phyloP scores from a whole-genome alignment of 2,113 vertebrate genomes.

The Emberiza fucata region DNA sequence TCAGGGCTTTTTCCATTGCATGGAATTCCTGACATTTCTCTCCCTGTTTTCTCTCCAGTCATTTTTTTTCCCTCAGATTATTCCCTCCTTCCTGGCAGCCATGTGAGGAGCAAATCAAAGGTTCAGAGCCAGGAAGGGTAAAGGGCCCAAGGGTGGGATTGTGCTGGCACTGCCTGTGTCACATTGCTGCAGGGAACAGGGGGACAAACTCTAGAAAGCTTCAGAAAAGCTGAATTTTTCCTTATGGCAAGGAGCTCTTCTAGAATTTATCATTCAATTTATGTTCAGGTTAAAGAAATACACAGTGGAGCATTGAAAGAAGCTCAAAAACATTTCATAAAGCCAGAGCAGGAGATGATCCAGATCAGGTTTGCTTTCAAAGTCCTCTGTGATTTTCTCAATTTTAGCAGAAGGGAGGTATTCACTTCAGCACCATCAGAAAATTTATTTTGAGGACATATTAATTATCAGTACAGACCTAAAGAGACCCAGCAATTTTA shows the following conservation, averaged over 20 bases:
- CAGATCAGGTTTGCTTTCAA: not conserved
- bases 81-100: not conserved
- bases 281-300: not conserved
- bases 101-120: not conserved
- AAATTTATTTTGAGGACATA: not conserved
- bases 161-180: not conserved
- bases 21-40: not conserved
- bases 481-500: not conserved
- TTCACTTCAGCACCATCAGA: not conserved
- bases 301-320: not conserved
- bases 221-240: not conserved
- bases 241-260: not conserved
- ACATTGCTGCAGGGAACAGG: not conserved
- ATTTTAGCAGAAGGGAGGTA: not conserved
- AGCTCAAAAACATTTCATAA: not conserved
- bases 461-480: not conserved
- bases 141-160: not conserved
- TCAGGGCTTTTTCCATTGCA: not conserved
- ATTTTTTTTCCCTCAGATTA: not conserved
- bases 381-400: not conserved
- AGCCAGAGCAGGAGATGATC: not conserved
- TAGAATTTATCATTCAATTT: not conserved
- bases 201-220: not conserved
- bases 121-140: not conserved
- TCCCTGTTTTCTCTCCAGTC: not conserved